phyloP scores from a whole-genome alignment of 2,113 vertebrate genomes.

The Saccopteryx leptura region DNA sequence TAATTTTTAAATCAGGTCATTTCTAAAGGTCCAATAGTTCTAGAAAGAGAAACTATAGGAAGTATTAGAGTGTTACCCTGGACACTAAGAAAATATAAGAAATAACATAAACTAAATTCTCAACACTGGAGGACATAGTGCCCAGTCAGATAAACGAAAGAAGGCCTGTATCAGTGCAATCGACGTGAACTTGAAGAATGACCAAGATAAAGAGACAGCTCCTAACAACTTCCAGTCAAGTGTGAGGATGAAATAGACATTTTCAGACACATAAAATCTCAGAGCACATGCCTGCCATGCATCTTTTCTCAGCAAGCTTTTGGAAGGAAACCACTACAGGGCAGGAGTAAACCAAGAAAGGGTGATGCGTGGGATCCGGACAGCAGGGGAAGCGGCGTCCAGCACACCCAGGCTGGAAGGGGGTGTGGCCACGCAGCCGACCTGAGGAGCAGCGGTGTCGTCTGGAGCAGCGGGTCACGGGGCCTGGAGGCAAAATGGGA shows the following conservation, averaged over 20 bases:
- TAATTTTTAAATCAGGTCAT: not conserved
- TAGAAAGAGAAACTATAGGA: not conserved
- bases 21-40: not conserved
- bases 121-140: not conserved
- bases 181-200: not conserved
- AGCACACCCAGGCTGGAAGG: not conserved
- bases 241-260: not conserved
- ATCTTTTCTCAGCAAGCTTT: not conserved
- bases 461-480: not conserved
- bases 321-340: not conserved
- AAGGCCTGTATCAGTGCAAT: not conserved
- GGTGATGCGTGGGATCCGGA: no score
- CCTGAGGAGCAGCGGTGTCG: no score
- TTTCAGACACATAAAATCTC: not conserved
- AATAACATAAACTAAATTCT: not conserved
- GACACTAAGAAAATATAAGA: not conserved
- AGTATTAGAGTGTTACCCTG: not conserved
- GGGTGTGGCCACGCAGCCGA: fast-evolving
- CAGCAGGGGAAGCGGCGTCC: not conserved
- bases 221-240: not conserved
- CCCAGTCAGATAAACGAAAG: not conserved
- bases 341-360: not conserved
- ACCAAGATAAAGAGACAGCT: not conserved
- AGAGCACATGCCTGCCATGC: not conserved
- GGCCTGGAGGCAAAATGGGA: not conserved